Base-by-base conservation (phyloP, 2,113 vertebrate genomes). In the Heptranchias perlo region DNA sequence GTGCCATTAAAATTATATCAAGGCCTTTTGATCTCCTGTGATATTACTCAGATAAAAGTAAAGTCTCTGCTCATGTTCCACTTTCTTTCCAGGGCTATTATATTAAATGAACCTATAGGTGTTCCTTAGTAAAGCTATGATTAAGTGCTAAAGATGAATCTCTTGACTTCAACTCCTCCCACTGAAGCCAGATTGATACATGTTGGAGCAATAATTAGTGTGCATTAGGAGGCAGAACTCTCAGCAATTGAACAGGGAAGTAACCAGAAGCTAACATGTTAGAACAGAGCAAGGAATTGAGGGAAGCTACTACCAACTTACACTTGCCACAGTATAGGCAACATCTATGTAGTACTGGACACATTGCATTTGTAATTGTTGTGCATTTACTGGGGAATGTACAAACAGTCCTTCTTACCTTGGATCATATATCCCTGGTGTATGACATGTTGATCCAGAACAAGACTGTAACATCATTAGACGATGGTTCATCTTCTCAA, bases 381-480 rank as follows among this genome's bases (percentile, higher is more conserved):
- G 58, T 6, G 5, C 62, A 25, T 13, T 62, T 13, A 10, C 2
- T 44, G 39, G 2, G 18, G 14, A 64, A 93, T 62, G 35, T 14
- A 25, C 39, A 94, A 65, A 58, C n/a, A 65, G 28, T 25, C 28
- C 31, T 65, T 89, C 97, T 97, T 96, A 99, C 98, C 98, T 97
- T 0, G 98, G 97, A 95, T 99, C 98, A 14, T 99, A 99, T 13
- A 99, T 98, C 0, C 99, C 99, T 21, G 99, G 99, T 0, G 98
- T 99, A 49, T 98, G 98, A 96, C 99, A 99, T 0, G 98, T 98
- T 64, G 97, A 97, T 94, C 98, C 98, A 0, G 98, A 97, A 97
- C 99, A 99, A 94, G 99, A 99, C 97, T 99, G 99, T 95, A 99
- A 97, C 98, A 99, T 99, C 99, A 99, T 99, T n/a, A 99, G 96